phyloP scores from a whole-genome alignment of 2,888 invertebrate genomes.

The Amphipyra berbera region DNA sequence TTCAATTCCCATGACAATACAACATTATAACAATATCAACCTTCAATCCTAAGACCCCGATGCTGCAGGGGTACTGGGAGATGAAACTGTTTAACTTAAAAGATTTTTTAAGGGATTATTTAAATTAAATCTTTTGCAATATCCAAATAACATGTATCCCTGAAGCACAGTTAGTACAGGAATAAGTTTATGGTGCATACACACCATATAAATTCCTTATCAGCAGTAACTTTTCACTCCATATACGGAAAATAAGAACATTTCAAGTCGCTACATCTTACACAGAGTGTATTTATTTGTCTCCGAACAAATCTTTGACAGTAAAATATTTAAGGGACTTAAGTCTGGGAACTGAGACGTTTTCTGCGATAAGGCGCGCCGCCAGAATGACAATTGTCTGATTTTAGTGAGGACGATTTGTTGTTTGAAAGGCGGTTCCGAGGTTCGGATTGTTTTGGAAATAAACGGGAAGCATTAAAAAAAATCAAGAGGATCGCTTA shows the following conservation, averaged over 20 bases:
- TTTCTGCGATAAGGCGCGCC: constrained; percentile 31
- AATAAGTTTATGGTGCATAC: no score
- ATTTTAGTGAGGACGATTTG: constrained; percentile 40
- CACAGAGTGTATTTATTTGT: constrained; percentile 42
- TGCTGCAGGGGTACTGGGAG: no score
- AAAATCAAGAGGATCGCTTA: no score
- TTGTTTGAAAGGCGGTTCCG: constrained; percentile 16
- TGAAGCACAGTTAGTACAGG: no score
- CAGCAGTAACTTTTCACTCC: constrained; percentile 15
- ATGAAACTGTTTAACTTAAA: no score
- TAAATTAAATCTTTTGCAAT: no score
- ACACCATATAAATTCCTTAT: constrained; percentile 7
- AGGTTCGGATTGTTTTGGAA: constrained; percentile 13
- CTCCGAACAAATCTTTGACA: constrained; percentile 32
- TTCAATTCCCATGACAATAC: no score
- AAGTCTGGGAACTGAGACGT: constrained; percentile 43
- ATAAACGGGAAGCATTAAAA: no score
- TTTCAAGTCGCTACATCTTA: constrained; percentile 22
- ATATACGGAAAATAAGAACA: constrained; percentile 13
- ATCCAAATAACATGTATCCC: no score
- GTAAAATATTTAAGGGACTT: constrained; percentile 48
- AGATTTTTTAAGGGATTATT: no score
- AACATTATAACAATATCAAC: no score
- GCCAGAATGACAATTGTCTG: constrained; percentile 41
- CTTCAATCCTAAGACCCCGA: no score